phyloP scores from a whole-genome alignment of 92 coral and sea anemone species.

The Umimayanthus kanabou region DNA sequence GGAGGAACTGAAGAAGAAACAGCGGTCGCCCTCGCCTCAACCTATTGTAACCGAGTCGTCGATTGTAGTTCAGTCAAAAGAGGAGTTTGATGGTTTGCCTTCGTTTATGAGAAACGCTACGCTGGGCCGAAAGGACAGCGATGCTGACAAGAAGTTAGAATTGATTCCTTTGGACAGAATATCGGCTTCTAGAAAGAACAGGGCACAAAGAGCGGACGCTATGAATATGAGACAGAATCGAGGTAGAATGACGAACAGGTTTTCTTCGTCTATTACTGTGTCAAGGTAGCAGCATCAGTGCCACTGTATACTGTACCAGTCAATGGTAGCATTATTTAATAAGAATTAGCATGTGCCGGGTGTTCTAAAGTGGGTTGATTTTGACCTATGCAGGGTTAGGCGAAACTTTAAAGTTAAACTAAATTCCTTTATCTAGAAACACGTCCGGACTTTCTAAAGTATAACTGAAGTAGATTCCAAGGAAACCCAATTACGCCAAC shows the following conservation, averaged over 20 bases:
- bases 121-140: slow-evolving; percentile 57
- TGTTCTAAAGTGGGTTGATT: no score
- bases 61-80: slow-evolving; percentile 71
- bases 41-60: slow-evolving; percentile 65
- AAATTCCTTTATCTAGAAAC: no score
- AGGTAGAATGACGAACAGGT: slow-evolving; percentile 38
- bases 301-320: neutral
- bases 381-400: no score
- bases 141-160: slow-evolving; percentile 82
- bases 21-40: slow-evolving; percentile 58
- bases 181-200: slow-evolving; percentile 77
- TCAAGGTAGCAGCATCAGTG: neutral
- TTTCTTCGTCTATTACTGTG: slow-evolving; percentile 34
- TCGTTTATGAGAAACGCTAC: slow-evolving; percentile 38
- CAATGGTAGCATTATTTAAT: no score
- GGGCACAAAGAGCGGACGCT: slow-evolving; percentile 74
- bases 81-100: slow-evolving; percentile 45
- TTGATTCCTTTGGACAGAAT: slow-evolving; percentile 88
- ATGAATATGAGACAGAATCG: slow-evolving; percentile 46
- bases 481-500: no score
- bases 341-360: no score
- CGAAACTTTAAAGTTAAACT: no score
- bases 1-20: slow-evolving; percentile 60
- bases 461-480: no score
- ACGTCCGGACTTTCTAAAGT: no score